Evolutionary conservation across 2,113 vertebrate genomes (phyloP).

Genomic region (Spizaetus ornatus): DNA sequence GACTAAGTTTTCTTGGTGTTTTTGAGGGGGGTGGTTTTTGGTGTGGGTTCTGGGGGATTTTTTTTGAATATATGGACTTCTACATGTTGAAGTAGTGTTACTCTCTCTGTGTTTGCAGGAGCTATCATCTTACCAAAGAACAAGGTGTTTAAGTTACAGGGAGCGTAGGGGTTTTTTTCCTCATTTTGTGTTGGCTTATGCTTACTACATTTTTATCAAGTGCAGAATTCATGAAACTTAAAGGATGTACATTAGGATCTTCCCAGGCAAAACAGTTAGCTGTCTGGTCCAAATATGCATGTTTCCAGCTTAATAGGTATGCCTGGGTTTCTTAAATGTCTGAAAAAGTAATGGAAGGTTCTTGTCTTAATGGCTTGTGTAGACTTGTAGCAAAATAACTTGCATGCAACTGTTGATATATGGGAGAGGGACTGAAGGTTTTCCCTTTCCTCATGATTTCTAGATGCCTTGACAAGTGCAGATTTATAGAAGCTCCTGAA

Average conservation of each 20-base stretch:
- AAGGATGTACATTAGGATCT: neutral
- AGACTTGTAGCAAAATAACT: neutral
- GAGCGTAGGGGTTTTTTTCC: neutral
- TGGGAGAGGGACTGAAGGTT: neutral
- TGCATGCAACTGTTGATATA: neutral
- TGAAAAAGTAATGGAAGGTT: neutral
- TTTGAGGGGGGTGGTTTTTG: neutral
- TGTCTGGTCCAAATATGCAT: neutral
- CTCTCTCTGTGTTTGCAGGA: neutral
- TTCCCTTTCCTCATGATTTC: neutral
- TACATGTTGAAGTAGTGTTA: neutral
- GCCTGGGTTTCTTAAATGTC: neutral
- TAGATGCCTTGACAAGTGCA: neutral
- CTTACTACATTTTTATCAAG: neutral
- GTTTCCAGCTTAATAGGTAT: neutral
- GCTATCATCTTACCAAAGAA: neutral
- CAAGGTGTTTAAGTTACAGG: neutral
- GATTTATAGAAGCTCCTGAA: neutral
- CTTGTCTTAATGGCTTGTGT: neutral
- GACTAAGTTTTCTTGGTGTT: neutral
- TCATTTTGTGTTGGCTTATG: neutral
- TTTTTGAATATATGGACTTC: neutral
- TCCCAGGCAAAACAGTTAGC: neutral
- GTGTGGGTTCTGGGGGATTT: neutral
- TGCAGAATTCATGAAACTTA: neutral